These are phyloP conservation scores for Dendrocincla tyrannina DNA, from an alignment of 2,797 vertebrate genomes.

Conservation along the genomic window DNA sequence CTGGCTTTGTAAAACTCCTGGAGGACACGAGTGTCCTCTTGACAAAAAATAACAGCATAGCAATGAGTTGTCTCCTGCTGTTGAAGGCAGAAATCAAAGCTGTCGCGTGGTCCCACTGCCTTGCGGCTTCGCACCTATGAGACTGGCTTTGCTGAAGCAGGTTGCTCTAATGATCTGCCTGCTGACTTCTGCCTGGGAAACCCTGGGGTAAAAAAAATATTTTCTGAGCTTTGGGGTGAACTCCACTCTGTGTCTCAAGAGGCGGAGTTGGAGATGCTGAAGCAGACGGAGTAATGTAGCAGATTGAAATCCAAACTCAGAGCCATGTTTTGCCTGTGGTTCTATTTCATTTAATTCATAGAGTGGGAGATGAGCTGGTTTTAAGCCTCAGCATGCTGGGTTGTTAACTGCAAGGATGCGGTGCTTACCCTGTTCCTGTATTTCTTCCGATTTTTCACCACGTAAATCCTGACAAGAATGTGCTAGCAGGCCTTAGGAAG, in stretches of 20 bases:
- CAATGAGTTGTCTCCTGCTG: not conserved
- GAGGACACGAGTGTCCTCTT: not conserved
- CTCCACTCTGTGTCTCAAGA: not conserved
- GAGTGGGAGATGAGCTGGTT: not conserved
- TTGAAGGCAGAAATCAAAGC: not conserved
- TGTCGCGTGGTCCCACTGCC: fast-evolving
- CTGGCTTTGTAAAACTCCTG: not conserved
- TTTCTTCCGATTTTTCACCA: not conserved
- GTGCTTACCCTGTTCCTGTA: not conserved
- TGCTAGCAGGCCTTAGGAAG: not conserved
- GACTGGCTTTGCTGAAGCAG: not conserved
- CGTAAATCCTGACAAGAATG: not conserved
- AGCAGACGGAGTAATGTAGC: not conserved
- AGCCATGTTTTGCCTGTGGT: not conserved
- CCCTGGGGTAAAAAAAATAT: not conserved
- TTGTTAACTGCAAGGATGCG: not conserved
- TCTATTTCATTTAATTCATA: not conserved
- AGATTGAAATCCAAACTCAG: not conserved
- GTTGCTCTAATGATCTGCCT: not conserved
- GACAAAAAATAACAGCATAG: not conserved
- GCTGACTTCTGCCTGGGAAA: not conserved
- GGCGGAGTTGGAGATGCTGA: not conserved
- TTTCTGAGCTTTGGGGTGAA: not conserved
- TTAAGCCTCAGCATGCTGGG: not conserved
- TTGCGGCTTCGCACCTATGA: not conserved